Conservation (phyloP, 1,140 invertebrate genomes). For the Geopemphigus sp. region DNA sequence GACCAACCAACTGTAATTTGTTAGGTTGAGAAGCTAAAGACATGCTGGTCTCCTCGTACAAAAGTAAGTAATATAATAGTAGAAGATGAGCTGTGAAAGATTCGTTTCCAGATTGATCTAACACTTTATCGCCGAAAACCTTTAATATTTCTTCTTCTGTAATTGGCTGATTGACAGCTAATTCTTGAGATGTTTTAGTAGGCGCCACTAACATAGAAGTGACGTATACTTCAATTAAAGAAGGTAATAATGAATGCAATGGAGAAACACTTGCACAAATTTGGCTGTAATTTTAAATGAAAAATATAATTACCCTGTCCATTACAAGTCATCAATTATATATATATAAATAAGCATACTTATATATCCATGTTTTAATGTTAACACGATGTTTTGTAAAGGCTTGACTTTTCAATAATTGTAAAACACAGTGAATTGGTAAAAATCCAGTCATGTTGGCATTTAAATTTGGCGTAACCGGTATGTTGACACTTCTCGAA, state of each 20-base stretch:
- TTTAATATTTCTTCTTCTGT: constrained; percentile 83
- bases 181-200: constrained; percentile 62
- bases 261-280: constrained; percentile 82
- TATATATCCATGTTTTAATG: constrained; percentile 55
- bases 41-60: constrained; percentile 85
- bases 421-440: constrained; percentile 96
- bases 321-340: neutral
- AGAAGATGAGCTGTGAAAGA: constrained; percentile 84
- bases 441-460: constrained; percentile 87
- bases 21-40: constrained; percentile 67
- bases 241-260: constrained; percentile 87
- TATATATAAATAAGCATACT: constrained; percentile 46
- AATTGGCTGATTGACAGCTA: constrained; percentile 77
- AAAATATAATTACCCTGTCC: no score
- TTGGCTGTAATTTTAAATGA: constrained; percentile 62
- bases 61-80: constrained; percentile 85
- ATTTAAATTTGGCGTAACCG: constrained; percentile 86
- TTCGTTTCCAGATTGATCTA: constrained; percentile 57
- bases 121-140: constrained; percentile 76
- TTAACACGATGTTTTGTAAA: constrained; percentile 86
- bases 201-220: constrained; percentile 85
- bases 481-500: constrained; percentile 91
- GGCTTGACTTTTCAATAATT: constrained; percentile 88
- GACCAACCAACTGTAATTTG: constrained; percentile 54
- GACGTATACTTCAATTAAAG: constrained; percentile 93